Conservation (phyloP, 2,888 invertebrate genomes). For the Branchipolynoe longqiensis region DNA sequence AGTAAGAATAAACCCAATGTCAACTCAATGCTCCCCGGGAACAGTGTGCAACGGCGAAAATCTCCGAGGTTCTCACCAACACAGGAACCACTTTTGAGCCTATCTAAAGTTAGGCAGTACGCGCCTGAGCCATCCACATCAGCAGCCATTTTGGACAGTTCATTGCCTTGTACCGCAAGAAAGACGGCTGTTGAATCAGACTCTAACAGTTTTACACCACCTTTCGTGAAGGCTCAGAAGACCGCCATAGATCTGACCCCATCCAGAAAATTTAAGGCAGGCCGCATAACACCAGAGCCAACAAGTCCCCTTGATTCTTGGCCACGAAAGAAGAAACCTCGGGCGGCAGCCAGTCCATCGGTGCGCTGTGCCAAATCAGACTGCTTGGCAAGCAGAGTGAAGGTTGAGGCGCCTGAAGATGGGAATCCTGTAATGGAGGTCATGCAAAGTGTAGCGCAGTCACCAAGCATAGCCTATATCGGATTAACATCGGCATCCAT, state of each 20-base stretch:
- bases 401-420: neutral
- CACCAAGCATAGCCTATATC: neutral
- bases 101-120: too few relatives aligned
- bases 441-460: neutral
- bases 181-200: too few relatives aligned
- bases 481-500: neutral
- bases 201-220: slow-evolving; percentile 28
- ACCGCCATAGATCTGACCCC: neutral
- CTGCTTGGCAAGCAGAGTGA: neutral
- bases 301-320: slow-evolving; percentile 42
- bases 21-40: neutral
- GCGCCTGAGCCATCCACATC: neutral
- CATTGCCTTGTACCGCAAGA: too few relatives aligned
- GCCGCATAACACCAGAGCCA: slow-evolving; percentile 26
- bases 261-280: slow-evolving; percentile 17
- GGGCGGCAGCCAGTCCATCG: neutral
- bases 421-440: neutral
- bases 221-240: neutral
- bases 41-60: neutral
- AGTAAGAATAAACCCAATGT: neutral
- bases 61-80: neutral
- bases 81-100: too few relatives aligned
- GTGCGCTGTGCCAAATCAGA: neutral
- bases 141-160: too few relatives aligned
- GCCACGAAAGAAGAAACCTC: slow-evolving; percentile 28